A percentile compares a stretch with the other conserved stretches of the same genome.
phyloP scores from a whole-genome alignment of 2,888 invertebrate genomes.

The Apotomis turbidana region DNA sequence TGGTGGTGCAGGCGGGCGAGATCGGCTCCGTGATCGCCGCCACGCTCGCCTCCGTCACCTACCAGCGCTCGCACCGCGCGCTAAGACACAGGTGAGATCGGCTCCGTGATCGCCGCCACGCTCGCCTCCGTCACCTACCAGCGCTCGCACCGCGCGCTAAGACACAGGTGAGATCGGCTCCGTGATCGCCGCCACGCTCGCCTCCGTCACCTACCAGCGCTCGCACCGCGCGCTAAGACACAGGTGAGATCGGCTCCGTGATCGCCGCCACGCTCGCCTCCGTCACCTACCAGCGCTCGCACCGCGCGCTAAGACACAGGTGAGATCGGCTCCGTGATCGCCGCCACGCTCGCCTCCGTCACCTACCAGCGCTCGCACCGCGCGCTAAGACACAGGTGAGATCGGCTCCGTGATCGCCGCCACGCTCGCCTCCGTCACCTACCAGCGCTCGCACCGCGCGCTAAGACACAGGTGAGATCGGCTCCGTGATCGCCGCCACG shows the following conservation, averaged over 20 bases:
- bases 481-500: constrained; percentile 79
- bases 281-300: constrained; percentile 62
- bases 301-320: constrained; percentile 54
- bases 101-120: constrained; percentile 79
- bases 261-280: constrained; percentile 79
- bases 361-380: constrained; percentile 60
- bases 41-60: constrained; percentile 73
- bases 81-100: constrained; percentile 56
- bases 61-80: constrained; percentile 55
- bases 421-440: constrained; percentile 73
- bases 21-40: constrained; percentile 81
- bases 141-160: constrained; percentile 48
- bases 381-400: constrained; percentile 64
- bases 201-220: constrained; percentile 69
- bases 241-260: constrained; percentile 79
- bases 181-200: constrained; percentile 77
- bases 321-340: constrained; percentile 79
- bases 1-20: constrained; percentile 73
- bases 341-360: constrained; percentile 75
- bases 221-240: constrained; percentile 46
- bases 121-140: constrained; percentile 74
- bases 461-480: constrained; percentile 74
- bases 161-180: constrained; percentile 81
- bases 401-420: constrained; percentile 81
- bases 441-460: constrained; percentile 55